Conservation (phyloP, 2,113 vertebrate species). For the Myrmophylax atrothorax region DNA sequence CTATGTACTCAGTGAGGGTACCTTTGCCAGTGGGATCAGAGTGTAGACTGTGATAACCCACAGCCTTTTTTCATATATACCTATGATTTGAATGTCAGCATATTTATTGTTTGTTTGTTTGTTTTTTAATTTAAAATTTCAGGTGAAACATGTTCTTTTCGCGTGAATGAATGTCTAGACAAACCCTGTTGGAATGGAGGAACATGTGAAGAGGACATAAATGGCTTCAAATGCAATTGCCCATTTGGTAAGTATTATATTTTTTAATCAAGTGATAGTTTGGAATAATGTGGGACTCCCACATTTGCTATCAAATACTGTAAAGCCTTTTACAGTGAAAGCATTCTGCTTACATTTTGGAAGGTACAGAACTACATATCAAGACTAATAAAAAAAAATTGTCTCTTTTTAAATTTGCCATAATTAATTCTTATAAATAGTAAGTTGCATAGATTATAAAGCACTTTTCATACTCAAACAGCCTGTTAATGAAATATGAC, state of each 20-base stretch:
- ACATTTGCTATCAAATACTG: not conserved
- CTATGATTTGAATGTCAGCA: not conserved
- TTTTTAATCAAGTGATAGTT: not conserved
- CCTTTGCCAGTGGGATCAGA: not conserved
- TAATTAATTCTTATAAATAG: not conserved
- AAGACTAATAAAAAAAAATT: not conserved
- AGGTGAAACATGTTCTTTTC: constrained; percentile 75
- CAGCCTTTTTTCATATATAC: not conserved
- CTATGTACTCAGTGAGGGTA: not conserved
- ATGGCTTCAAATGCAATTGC: constrained; percentile 78
- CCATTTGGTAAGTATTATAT: constrained; percentile 69
- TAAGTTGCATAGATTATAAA: not conserved
- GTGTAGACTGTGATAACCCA: not conserved
- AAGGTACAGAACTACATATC: not conserved
- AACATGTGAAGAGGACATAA: constrained; percentile 74
- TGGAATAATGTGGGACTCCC: not conserved
- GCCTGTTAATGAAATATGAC: not conserved
- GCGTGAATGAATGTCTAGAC: constrained; percentile 69
- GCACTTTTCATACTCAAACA: not conserved
- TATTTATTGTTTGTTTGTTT: not conserved
- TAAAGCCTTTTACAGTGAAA: not conserved
- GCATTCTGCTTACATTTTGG: not conserved
- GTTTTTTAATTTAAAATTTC: not conserved
- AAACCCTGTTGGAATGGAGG: constrained; percentile 78
- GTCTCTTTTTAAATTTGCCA: not conserved